Conservation (phyloP, 2,113 vertebrate genomes). For the Alethe castanea region DNA sequence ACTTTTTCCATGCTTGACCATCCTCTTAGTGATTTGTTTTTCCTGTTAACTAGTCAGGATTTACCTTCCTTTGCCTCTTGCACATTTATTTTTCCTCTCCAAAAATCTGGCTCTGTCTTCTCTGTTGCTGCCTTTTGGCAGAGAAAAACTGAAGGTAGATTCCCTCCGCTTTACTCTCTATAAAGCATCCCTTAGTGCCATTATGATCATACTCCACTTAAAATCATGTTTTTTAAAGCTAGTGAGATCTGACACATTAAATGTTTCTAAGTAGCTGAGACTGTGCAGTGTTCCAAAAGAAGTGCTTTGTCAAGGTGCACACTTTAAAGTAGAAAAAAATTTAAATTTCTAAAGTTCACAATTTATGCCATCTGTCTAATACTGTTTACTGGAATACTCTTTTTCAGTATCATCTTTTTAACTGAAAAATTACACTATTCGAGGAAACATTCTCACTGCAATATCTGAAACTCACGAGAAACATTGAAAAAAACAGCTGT, state of each 20-base stretch:
- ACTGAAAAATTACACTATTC: neutral
- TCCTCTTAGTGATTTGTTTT: neutral
- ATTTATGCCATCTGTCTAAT: neutral
- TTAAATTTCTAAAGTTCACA: neutral
- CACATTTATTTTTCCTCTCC: neutral
- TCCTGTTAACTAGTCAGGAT: neutral
- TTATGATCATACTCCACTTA: neutral
- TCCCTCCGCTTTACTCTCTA: rapidly evolving
- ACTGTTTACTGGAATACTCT: neutral
- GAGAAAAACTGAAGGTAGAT: neutral
- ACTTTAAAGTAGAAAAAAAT: neutral
- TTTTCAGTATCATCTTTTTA: neutral
- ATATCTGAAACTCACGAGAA: neutral
- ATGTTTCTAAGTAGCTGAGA: neutral
- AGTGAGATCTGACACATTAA: neutral
- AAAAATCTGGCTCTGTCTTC: neutral
- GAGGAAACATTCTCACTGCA: neutral
- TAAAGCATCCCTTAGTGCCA: neutral
- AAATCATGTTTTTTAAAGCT: neutral
- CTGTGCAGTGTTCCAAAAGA: neutral
- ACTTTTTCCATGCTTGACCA: neutral
- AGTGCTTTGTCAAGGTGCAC: neutral
- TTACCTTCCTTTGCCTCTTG: neutral
- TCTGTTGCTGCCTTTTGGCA: neutral
- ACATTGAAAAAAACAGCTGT: neutral